Conservation (phyloP, 1,140 invertebrate species). For the Drosophila trapezifrons region DNA sequence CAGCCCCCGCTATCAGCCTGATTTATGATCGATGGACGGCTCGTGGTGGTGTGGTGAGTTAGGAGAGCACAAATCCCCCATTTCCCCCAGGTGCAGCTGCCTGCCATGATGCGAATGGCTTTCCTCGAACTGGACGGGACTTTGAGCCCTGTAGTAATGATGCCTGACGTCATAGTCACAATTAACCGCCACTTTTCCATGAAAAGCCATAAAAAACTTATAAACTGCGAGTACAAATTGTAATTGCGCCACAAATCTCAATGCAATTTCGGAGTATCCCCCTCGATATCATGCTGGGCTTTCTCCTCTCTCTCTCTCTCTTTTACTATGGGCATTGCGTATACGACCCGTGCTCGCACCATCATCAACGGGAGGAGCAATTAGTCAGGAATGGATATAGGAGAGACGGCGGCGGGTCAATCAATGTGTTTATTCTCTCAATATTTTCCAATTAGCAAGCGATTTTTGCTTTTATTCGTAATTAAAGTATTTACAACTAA, state of each 20-base stretch:
- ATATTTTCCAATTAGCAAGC: constrained; percentile 71
- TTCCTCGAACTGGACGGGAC: not conserved
- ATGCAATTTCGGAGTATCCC: constrained; percentile 64
- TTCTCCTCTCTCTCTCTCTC: not conserved
- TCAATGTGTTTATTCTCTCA: constrained; percentile 52
- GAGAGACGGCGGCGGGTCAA: constrained; percentile 7
- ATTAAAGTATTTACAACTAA: constrained; percentile 75
- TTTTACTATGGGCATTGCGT: constrained; percentile 52
- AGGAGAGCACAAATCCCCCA: constrained; percentile 18
- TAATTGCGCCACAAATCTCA: constrained; percentile 64
- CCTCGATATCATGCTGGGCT: constrained; percentile 49
- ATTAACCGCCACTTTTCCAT: constrained; percentile 25
- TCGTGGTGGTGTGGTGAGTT: constrained; percentile 22
- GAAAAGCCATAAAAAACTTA: constrained; percentile 43
- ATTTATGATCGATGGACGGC: constrained; percentile 51
- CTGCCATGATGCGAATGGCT: constrained; percentile 22
- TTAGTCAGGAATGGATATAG: constrained; percentile 4
- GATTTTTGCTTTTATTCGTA: constrained; percentile 64
- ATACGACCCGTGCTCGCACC: constrained; percentile 42
- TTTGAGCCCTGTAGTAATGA: constrained; percentile 1
- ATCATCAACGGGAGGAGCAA: constrained; percentile 10
- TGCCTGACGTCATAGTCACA: constrained; percentile 44
- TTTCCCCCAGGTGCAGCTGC: constrained; percentile 12
- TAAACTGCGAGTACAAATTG: constrained; percentile 42
- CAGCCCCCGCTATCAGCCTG: constrained; percentile 33